Conservation (phyloP, 2,113 vertebrate species). For the Anser cygnoides region DNA sequence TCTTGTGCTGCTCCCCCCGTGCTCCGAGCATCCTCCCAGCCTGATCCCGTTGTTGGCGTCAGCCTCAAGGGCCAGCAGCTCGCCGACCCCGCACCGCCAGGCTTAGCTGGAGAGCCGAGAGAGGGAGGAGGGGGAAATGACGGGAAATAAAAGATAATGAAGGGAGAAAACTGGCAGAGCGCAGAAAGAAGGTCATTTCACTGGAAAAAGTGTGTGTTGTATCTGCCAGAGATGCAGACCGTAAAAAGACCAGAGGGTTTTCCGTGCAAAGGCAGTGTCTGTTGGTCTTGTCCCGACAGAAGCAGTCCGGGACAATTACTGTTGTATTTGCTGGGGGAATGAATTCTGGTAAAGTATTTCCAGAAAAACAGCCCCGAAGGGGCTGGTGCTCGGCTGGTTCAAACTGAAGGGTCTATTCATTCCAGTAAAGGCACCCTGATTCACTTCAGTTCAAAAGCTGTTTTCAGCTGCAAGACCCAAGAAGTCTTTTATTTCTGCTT, state of each 20-base stretch:
- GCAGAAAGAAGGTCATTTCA: neutral
- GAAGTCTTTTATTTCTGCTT: constrained; percentile 27
- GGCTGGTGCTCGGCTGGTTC: neutral
- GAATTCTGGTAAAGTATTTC: neutral
- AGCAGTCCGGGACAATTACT: neutral
- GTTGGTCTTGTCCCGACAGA: neutral
- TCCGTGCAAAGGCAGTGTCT: neutral
- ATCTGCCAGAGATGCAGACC: neutral
- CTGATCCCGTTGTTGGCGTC: neutral
- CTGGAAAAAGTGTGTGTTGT: neutral
- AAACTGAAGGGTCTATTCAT: neutral
- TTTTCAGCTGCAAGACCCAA: neutral
- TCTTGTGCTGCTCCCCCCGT: neutral
- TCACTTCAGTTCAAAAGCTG: neutral
- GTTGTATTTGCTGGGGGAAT: neutral
- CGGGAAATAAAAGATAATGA: neutral
- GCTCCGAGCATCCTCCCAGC: neutral
- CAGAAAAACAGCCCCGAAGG: neutral
- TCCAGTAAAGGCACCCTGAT: neutral
- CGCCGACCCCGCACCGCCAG: neutral
- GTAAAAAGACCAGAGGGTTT: neutral
- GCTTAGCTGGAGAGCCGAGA: neutral
- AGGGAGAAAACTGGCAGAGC: neutral
- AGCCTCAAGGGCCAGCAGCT: neutral
- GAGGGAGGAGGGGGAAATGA: neutral